Percentiles rank a stretch among this genome's conserved stretches.
Conservation (phyloP, 2,888 invertebrate species). For the Drosophila yooni region DNA sequence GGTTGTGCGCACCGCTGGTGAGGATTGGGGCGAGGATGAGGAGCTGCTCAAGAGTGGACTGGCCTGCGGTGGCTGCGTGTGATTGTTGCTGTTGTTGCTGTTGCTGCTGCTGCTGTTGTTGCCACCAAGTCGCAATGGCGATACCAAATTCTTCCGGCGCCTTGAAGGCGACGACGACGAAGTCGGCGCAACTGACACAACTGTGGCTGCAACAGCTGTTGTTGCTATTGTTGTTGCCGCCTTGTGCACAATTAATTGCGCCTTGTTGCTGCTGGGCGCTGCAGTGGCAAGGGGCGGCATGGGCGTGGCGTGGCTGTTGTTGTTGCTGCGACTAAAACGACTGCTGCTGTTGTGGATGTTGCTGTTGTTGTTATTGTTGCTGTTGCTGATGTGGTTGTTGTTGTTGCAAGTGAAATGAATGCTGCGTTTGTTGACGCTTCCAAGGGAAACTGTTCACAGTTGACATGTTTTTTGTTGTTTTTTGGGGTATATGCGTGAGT, state of each 20-base stretch:
- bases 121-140: constrained; percentile 68
- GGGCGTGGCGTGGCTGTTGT: constrained; percentile 74
- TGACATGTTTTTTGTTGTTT: constrained; percentile 28
- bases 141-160: constrained; percentile 77
- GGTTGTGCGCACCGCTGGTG: constrained; percentile 88
- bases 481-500: constrained; percentile 48
- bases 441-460: constrained; percentile 45
- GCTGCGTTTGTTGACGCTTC: constrained; percentile 61
- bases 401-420: constrained; percentile 61
- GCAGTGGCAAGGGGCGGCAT: constrained; percentile 74
- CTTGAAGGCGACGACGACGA: constrained; percentile 59
- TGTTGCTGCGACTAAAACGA: constrained; percentile 52
- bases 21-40: constrained; percentile 65
- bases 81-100: constrained; percentile 24
- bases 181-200: constrained; percentile 30
- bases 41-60: constrained; percentile 70
- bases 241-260: constrained; percentile 70
- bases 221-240: constrained; percentile 46
- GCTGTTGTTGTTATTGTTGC: constrained; percentile 51
- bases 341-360: constrained; percentile 61
- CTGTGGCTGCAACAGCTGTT: constrained; percentile 43
- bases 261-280: constrained; percentile 51
- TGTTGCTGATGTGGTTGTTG: constrained; percentile 36
- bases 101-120: constrained; percentile 5
- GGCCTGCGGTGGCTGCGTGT: constrained; percentile 54